phyloP scores from a whole-genome alignment of 1,140 invertebrate genomes.

The Drosophila kanapiae region DNA sequence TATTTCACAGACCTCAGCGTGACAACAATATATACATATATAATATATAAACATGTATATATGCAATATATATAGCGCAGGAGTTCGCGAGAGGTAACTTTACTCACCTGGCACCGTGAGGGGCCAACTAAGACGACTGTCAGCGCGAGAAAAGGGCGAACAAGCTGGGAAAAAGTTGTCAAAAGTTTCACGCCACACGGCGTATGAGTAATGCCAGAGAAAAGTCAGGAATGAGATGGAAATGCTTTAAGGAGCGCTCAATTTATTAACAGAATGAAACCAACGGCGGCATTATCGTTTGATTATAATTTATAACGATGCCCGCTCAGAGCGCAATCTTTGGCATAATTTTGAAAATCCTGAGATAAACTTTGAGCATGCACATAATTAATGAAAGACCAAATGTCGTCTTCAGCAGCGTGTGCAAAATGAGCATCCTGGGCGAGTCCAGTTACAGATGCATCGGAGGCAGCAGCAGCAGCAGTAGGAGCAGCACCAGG shows the following conservation, averaged over 20 bases:
- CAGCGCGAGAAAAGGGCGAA: slow-evolving; percentile 28
- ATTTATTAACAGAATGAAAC: slow-evolving; percentile 58
- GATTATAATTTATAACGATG: slow-evolving; percentile 72
- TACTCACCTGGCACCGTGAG: slow-evolving; percentile 33
- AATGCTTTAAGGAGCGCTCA: slow-evolving; percentile 49
- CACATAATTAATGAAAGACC: slow-evolving; percentile 84
- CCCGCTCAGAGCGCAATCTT: slow-evolving; percentile 65
- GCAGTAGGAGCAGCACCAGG: background rate
- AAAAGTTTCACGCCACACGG: slow-evolving; percentile 59
- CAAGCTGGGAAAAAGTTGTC: slow-evolving; percentile 39
- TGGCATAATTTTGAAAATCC: slow-evolving; percentile 80
- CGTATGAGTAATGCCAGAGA: slow-evolving; percentile 72
- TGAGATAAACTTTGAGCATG: slow-evolving; percentile 80
- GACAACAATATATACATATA: slow-evolving; percentile 64
- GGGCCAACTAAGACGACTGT: slow-evolving; percentile 54
- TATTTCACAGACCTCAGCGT: slow-evolving; percentile 69
- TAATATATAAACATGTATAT: slow-evolving; percentile 32
- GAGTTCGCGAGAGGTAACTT: slow-evolving; percentile 46
- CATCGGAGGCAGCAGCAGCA: slow-evolving; percentile 5
- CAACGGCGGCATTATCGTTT: slow-evolving; percentile 36
- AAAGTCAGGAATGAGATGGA: slow-evolving; percentile 14
- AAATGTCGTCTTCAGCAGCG: slow-evolving; percentile 81
- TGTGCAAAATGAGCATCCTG: slow-evolving; percentile 77
- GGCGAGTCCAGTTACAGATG: slow-evolving; percentile 37
- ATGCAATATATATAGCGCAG: background rate